phyloP scores from a whole-genome alignment of 2,797 vertebrate genomes.

The Lepus oiostolus region DNA sequence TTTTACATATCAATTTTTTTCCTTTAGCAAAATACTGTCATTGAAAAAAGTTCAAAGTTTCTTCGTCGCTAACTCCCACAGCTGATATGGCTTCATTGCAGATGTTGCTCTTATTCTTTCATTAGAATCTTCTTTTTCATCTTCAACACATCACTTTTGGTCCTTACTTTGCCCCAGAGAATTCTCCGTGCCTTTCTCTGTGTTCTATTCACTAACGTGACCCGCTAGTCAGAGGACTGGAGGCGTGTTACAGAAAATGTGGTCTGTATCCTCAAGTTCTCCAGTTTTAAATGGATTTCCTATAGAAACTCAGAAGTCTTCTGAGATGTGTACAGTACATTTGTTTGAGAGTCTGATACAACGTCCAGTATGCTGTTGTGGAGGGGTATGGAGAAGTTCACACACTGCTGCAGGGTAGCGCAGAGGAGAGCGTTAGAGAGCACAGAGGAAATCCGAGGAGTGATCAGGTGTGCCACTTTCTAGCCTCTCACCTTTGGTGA shows the following conservation, averaged over 20 bases:
- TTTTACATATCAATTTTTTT: not conserved
- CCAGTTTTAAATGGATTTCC: constrained; percentile 1
- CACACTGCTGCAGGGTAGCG: not conserved
- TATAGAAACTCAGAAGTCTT: not conserved
- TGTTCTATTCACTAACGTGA: not conserved
- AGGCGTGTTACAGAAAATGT: not conserved
- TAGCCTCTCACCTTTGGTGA: not conserved
- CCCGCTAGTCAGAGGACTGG: not conserved
- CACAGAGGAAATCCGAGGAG: not conserved
- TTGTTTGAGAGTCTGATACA: not conserved
- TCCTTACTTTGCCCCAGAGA: not conserved
- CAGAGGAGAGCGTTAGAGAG: not conserved
- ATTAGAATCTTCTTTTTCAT: not conserved
- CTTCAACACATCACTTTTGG: not conserved
- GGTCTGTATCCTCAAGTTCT: not conserved
- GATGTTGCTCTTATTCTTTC: constrained; percentile 7
- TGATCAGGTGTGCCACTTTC: not conserved
- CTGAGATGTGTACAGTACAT: not conserved
- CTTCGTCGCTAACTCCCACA: not conserved
- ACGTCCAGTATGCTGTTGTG: not conserved
- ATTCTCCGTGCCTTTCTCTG: not conserved
- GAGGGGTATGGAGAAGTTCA: no score
- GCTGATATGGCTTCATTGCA: not conserved
- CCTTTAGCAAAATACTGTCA: not conserved
- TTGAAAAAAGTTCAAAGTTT: constrained; percentile 26